Percentiles rank a stretch among this genome's conserved stretches.
phyloP scores from a whole-genome alignment of 2,888 invertebrate genomes.

The Clepsis dumicolana region DNA sequence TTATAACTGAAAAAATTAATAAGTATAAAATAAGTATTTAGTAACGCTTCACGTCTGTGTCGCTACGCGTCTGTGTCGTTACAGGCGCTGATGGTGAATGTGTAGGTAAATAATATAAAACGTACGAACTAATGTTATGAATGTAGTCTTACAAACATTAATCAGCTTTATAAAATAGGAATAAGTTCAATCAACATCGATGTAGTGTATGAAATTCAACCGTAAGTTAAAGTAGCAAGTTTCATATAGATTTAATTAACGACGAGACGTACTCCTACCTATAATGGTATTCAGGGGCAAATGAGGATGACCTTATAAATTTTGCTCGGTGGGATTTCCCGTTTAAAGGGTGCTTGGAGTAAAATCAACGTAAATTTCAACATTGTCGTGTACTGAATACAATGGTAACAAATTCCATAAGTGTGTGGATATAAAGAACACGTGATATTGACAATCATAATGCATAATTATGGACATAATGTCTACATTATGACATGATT shows the following conservation, averaged over 20 bases:
- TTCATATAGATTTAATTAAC: not conserved
- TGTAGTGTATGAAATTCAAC: not conserved
- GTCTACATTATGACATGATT: too few relatives aligned
- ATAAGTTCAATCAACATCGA: not conserved
- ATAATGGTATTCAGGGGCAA: not conserved
- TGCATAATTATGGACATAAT: too few relatives aligned
- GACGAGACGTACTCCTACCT: not conserved
- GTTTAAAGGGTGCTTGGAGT: not conserved
- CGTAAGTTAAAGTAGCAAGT: not conserved
- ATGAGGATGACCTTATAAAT: not conserved
- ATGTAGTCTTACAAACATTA: constrained; percentile 15
- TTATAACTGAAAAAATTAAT: not conserved
- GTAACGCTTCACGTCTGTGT: not conserved
- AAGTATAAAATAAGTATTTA: not conserved
- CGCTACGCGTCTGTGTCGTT: not conserved
- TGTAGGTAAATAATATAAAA: not conserved
- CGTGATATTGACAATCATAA: too few relatives aligned
- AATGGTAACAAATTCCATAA: too few relatives aligned
- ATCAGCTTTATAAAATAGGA: constrained; percentile 11
- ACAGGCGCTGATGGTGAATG: not conserved
- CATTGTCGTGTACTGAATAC: not conserved
- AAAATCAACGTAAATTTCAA: not conserved
- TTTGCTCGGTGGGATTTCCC: constrained; percentile 24
- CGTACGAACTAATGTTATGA: constrained; percentile 1
- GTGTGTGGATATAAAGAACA: too few relatives aligned